Base-by-base conservation (phyloP, 2,888 invertebrate species). In the Sesamia inferens region DNA sequence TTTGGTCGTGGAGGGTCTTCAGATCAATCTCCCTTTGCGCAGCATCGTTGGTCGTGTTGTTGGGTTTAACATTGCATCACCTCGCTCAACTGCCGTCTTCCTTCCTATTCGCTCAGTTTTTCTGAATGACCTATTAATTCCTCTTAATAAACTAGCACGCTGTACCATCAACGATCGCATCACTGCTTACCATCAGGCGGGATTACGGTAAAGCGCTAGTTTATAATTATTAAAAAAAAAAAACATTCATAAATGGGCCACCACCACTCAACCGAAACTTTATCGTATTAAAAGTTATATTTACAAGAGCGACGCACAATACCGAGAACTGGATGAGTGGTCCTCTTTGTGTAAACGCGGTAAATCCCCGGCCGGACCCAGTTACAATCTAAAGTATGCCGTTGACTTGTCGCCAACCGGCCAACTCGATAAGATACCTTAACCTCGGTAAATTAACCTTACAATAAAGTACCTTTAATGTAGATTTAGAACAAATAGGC, bases 341-440 rank as follows among this genome's bases (percentile, higher is more conserved):
- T 5, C 39, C 31, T 65, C 55, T 51, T 59, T 51, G 47, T 42
- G 16, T 48, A 22, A 24, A 55, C 48, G 19, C 48, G 31, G 72
- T 78, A 48, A 48, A n/a, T 55, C 55, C 75, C 72, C 72, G 72
- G 14, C 22, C 22, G 47, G 42, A 62, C 47, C 71, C 48, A 55
- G 24, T 39, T 22, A 47, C 13, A 3, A 6, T 22, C 10, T n/a
- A 47, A 39, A 31, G 11, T 78, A 14, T n/a, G 19, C 39, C 13
- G n/a, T 77, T 54, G 8, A 54, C 14, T 69, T 6, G 42, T 70
- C 5, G 16, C 13, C 42, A n/a, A 10, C 31, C 54, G 3, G 16
- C 13, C 42, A n/a, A 10, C 31, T 42, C 39, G 71, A 61, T 75
- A 71, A 78, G n/a, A 48, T 42, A 42, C 39, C 14, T 22, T n/a